Percentiles rank a stretch among this genome's conserved stretches.
Conservation (phyloP, 2,888 invertebrate species). For the Carcina quercana region DNA sequence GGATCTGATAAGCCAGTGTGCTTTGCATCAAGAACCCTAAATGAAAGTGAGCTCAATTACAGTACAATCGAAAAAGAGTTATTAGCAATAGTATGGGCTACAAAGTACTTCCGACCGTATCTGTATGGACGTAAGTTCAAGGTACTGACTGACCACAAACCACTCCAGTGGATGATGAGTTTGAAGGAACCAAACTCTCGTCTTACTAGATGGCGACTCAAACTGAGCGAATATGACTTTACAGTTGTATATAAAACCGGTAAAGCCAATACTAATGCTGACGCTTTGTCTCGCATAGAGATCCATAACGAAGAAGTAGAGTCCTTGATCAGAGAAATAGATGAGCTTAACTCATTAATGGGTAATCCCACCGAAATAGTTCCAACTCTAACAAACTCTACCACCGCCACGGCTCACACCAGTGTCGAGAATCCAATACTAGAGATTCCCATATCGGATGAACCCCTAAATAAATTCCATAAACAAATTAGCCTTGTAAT, state of each 20-base stretch:
- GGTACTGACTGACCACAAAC: neutral
- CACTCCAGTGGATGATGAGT: conserved; percentile 13
- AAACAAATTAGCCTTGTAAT: conserved; percentile 11
- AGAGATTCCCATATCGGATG: conserved; percentile 10
- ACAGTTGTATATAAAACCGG: conserved; percentile 12
- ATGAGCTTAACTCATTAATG: neutral
- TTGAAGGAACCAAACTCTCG: conserved; percentile 13
- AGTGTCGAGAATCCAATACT: neutral
- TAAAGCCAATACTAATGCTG: conserved; percentile 9
- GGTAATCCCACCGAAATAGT: neutral
- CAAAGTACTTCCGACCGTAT: neutral
- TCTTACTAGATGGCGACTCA: conserved; percentile 13
- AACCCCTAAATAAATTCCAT: conserved; percentile 7
- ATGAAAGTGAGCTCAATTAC: conserved; percentile 3
- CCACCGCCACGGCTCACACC: neutral
- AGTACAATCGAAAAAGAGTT: conserved; percentile 3
- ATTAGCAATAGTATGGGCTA: neutral
- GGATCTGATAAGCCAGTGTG: conserved; percentile 6
- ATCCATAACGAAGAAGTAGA: conserved; percentile 10
- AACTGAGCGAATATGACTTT: conserved; percentile 10
- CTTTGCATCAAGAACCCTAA: conserved; percentile 4
- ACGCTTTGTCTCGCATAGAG: conserved; percentile 11
- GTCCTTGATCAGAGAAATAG: no score
- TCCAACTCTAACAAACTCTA: neutral
- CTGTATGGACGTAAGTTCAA: neutral